Percentiles rank a stretch among this genome's conserved stretches.
phyloP scores from a whole-genome alignment of 1,140 invertebrate genomes.

The Harlomillsia oculata region DNA sequence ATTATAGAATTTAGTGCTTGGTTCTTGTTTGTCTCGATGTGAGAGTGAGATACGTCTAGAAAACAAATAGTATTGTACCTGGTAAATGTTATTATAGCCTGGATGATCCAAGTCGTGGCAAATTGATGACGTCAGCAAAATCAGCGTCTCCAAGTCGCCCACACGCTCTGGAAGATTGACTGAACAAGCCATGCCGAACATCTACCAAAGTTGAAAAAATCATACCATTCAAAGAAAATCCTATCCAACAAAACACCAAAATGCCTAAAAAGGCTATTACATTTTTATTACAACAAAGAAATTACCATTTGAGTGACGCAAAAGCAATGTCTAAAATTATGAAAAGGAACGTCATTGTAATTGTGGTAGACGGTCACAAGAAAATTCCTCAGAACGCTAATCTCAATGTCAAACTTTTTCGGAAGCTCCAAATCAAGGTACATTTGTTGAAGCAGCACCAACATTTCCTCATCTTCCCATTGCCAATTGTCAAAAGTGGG shows the following conservation, averaged over 20 bases:
- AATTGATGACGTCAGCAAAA: constrained; percentile 71
- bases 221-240: background rate
- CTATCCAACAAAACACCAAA: background rate
- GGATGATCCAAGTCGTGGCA: constrained; percentile 83
- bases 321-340: constrained; percentile 82
- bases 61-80: no score
- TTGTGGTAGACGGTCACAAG: constrained; percentile 74
- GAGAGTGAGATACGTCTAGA: no score
- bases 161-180: constrained; percentile 59
- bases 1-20: no score
- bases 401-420: constrained; percentile 65
- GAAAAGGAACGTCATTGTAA: constrained; percentile 82
- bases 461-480: constrained; percentile 71
- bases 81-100: constrained; percentile 81
- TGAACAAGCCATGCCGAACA: constrained; percentile 74
- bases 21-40: no score
- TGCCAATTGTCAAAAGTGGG: constrained; percentile 72
- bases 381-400: constrained; percentile 59
- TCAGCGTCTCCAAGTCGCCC: constrained; percentile 63
- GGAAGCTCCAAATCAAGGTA: constrained; percentile 64
- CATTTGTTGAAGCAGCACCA: constrained; percentile 74
- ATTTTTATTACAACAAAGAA: background rate
- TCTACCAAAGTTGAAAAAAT: constrained; percentile 46
- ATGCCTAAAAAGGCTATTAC: background rate
- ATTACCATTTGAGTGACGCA: constrained; percentile 82